These are phyloP conservation scores for Seriola aureovittata DNA, from an alignment of 2,113 vertebrate species.

Conservation along the genomic window DNA sequence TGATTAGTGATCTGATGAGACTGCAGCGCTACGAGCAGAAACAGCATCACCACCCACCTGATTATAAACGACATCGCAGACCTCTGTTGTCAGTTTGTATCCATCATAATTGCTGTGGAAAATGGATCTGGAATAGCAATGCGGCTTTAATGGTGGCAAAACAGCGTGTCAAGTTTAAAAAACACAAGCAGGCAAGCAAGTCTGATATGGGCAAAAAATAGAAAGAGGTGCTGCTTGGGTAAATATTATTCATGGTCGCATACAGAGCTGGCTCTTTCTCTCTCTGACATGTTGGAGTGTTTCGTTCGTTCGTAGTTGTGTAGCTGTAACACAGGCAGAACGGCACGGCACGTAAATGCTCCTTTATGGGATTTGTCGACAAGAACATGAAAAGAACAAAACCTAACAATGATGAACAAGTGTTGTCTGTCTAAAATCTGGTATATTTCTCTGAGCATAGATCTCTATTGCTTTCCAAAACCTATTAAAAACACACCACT, in stretches of 20 bases:
- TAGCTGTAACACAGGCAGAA: neutral
- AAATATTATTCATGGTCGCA: neutral
- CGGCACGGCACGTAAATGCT: neutral
- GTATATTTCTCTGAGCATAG: no score
- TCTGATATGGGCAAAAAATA: neutral
- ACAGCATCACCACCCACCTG: slow-evolving; percentile 52
- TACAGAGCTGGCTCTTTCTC: neutral
- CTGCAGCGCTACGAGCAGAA: slow-evolving; percentile 38
- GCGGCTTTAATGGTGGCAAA: slow-evolving; percentile 49
- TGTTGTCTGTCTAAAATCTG: no score
- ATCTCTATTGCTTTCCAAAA: neutral
- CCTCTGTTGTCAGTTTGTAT: slow-evolving; percentile 76
- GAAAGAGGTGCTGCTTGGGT: neutral
- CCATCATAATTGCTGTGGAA: slow-evolving; percentile 65
- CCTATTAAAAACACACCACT: neutral
- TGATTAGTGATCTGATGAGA: slow-evolving; percentile 78
- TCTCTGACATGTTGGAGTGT: neutral
- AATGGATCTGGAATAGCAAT: slow-evolving; percentile 55
- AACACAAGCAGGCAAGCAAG: neutral
- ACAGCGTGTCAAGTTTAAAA: slow-evolving; percentile 12
- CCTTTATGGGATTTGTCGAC: neutral
- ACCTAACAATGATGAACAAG: no score
- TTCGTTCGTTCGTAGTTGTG: neutral
- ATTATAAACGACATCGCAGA: slow-evolving; percentile 75
- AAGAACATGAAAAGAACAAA: neutral